Base-by-base conservation (phyloP, 2,113 vertebrate genomes). In the Grammatotria lemairii region DNA sequence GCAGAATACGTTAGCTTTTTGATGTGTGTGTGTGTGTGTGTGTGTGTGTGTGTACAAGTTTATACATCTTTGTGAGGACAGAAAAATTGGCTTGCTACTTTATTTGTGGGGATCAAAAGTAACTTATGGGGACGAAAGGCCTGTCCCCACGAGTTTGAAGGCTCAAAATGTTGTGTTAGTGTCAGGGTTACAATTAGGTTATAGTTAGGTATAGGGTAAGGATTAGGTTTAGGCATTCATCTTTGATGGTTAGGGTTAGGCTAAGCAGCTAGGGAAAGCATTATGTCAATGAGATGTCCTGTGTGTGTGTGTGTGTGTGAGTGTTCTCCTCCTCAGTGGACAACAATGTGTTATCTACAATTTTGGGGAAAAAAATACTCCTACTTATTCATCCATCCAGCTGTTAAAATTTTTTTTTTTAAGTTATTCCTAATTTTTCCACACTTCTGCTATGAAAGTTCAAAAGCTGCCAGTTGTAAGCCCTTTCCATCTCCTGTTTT, bases 361-460 rank as follows among this genome's bases (percentile, higher is more conserved):
- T 63, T 33, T 10, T 19, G 28, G 28, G 57, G 2, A 0, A 0
- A 11, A 19, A 60, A 60, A 60, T 19, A 60, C 16, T 1, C 57
- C 2, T 19, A 35, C 31, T 63, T 2, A 33, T 33, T 60, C 16
- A 63, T 63, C 57, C 57, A 60, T 19, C 57, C 57, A 60, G 57
- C 2, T 19, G 28, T 1, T 33, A 8, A 58, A 58, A 57, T n/a
- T n/a, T n/a, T n/a, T n/a, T n/a, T n/a, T 28, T 57, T 8, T 28
- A 31, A 60, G 28, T 60, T 33, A 63, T 19, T 33, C 16, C 0
- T 19, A 63, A 63, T 63, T 33, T 63, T 63, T 63, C 63, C 63
- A 40, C 33, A 68, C 35, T 14, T 68, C 19, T 13, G 19, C 35
- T 68, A 68, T 40, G 19, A 68, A 9, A 9, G 12, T 23, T 23